Conservation (phyloP, 2,888 invertebrate species). For the Clivina fossor region DNA sequence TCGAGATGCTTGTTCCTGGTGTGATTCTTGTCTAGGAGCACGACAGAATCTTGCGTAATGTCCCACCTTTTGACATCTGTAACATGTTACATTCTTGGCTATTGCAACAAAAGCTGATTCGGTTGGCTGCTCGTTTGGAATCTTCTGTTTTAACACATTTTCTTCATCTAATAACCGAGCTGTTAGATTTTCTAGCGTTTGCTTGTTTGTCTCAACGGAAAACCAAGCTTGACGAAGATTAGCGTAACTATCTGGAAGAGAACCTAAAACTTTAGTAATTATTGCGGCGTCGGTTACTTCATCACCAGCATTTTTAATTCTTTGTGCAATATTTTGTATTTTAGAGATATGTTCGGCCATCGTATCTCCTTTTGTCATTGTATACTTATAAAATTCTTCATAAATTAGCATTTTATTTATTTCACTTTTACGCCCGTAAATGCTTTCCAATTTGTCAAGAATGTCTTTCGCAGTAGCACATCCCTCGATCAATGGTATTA, state of each 20-base stretch:
- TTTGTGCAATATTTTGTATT: constrained; percentile 13
- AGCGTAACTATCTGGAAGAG: neutral
- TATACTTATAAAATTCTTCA: constrained; percentile 5
- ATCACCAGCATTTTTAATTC: constrained; percentile 13
- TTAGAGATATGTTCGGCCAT: constrained; percentile 9
- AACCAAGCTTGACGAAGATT: constrained; percentile 10
- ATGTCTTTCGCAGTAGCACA: constrained; percentile 4
- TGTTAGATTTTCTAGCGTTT: constrained; percentile 13
- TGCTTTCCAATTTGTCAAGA: neutral
- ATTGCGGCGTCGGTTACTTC: neutral
- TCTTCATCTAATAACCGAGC: constrained; percentile 15
- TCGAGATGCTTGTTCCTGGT: neutral
- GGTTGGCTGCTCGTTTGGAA: neutral
- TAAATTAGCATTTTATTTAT: constrained; percentile 3
- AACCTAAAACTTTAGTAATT: constrained; percentile 5
- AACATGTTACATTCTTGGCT: constrained; percentile 6
- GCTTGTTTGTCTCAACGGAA: constrained; percentile 7
- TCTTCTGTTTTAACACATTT: constrained; percentile 6
- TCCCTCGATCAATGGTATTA: constrained; percentile 4
- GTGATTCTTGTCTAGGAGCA: too few relatives aligned
- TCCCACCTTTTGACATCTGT: constrained; percentile 1
- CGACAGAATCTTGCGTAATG: neutral
- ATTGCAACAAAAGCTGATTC: constrained; percentile 10
- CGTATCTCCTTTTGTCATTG: constrained; percentile 2
- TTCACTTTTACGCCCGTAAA: neutral